A percentile compares a stretch with the other conserved stretches of the same genome.
These are phyloP conservation scores for Apaloderma vittatum DNA, from an alignment of 2,113 vertebrate species.

Conservation along the genomic window DNA sequence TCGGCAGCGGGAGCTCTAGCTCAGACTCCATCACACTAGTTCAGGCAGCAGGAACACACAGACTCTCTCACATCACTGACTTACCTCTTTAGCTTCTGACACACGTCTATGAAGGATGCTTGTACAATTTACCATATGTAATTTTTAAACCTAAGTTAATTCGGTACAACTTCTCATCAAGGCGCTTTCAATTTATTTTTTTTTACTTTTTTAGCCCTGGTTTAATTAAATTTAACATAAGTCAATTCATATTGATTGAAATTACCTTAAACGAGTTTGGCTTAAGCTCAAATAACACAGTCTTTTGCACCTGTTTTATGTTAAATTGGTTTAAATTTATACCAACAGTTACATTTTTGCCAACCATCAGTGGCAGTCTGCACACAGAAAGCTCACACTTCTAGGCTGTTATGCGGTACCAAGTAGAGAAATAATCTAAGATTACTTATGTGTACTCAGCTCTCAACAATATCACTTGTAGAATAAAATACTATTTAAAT, in stretches of 20 bases:
- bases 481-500: neutral
- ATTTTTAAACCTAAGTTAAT: slow-evolving; percentile 59
- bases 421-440: neutral
- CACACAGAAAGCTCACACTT: neutral
- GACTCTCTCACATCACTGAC: neutral
- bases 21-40: neutral
- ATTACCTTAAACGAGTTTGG: slow-evolving; percentile 68
- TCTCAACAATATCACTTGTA: neutral
- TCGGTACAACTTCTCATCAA: slow-evolving; percentile 27
- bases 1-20: neutral
- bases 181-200: neutral
- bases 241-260: slow-evolving; percentile 68
- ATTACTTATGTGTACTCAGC: neutral
- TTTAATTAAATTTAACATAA: slow-evolving; percentile 66
- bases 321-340: slow-evolving; percentile 52
- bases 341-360: neutral
- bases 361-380: neutral
- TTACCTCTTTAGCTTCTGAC: slow-evolving; percentile 7
- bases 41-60: neutral
- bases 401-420: neutral
- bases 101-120: neutral
- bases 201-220: neutral
- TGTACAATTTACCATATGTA: slow-evolving; percentile 22
- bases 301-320: slow-evolving; percentile 66
- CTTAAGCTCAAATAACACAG: slow-evolving; percentile 40